Base-by-base conservation (phyloP, 2,113 vertebrate genomes). In the Labeo rohita region DNA sequence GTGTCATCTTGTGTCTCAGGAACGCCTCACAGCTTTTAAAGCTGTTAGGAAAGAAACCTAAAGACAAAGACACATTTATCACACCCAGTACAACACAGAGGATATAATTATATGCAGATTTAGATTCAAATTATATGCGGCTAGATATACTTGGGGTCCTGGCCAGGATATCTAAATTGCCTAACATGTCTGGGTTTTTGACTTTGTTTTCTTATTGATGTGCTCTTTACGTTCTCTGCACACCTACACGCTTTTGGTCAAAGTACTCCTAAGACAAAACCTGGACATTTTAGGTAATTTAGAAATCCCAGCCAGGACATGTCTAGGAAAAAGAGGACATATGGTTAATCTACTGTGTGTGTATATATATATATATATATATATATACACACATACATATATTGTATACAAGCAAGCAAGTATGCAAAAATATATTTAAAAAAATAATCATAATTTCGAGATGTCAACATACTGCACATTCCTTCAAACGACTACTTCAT, bases 1-100 rank as follows among this genome's bases (percentile, higher is more conserved):
- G 93, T 82, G 97, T 98, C 98, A 99, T 99, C 95, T 99, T 99
- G 92, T 99, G 98, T 87, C 98, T 96, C 87, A 99, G 96, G 94
- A 99, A 99, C 84, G 98, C 97, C 91, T 97, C 96, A 90, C 98
- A 99, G 2, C 96, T 96, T 92, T 98, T 96, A 87, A 95, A 97
- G 88, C 96, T 98, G 91, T 95, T 97, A 5, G 98, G 97, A 87
- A 99, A 99, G 93, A 99, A 99, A 56, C 97, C 98, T 99, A 86
- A 70, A 23, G 45, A 75, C 21, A 76, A 72, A 66, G 18, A 74
- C 18, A 80, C 23, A 43, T 56, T 28, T 49, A 34, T 39, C 18
- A 86, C 6, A 18, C 36, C 50, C 54, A 43, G 2, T 45, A 45
- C 36, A 56, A 73, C 34, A 63, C 21, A 10, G 8, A 28, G 15